A percentile compares a stretch with the other conserved stretches of the same genome.
These are phyloP conservation scores for Salticus scenicus DNA, from an alignment of 2,888 invertebrate species.

Conservation along the genomic window DNA sequence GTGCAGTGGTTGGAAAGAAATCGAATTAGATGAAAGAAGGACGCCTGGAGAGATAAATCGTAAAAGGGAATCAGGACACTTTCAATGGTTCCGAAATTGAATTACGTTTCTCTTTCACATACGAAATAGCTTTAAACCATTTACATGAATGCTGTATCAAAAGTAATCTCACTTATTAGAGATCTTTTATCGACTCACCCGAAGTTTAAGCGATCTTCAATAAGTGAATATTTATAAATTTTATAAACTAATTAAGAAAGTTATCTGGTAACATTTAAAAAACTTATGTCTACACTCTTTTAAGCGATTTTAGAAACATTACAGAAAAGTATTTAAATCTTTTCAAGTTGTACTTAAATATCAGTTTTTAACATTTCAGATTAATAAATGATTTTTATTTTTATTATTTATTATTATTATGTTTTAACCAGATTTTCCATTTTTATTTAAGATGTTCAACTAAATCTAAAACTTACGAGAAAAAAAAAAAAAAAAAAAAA, in stretches of 20 bases:
- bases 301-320: too few species aligned
- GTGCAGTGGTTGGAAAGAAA: conserved; percentile 14
- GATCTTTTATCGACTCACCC: not conserved
- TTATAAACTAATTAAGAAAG: not conserved
- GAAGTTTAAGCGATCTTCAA: too few species aligned
- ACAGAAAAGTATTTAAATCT: too few species aligned
- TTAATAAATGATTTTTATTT: too few species aligned
- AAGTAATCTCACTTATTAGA: conserved; percentile 13
- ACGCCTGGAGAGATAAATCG: not conserved
- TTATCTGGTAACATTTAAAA: not conserved
- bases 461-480: too few species aligned
- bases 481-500: too few species aligned
- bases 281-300: too few species aligned
- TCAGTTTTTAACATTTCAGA: too few species aligned
- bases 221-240: not conserved
- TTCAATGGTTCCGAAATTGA: conserved; percentile 12
- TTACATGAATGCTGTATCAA: conserved; percentile 11
- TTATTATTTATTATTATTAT: too few species aligned
- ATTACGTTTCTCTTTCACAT: conserved; percentile 14
- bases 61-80: conserved; percentile 15
- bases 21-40: conserved; percentile 17
- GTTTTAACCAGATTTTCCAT: too few species aligned
- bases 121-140: conserved; percentile 14
- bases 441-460: too few species aligned
- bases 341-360: too few species aligned